Percentiles rank a stretch among this genome's conserved stretches.
These are phyloP conservation scores for Steinernema scapterisci DNA, from an alignment of 2,888 invertebrate species.

Conservation along the genomic window DNA sequence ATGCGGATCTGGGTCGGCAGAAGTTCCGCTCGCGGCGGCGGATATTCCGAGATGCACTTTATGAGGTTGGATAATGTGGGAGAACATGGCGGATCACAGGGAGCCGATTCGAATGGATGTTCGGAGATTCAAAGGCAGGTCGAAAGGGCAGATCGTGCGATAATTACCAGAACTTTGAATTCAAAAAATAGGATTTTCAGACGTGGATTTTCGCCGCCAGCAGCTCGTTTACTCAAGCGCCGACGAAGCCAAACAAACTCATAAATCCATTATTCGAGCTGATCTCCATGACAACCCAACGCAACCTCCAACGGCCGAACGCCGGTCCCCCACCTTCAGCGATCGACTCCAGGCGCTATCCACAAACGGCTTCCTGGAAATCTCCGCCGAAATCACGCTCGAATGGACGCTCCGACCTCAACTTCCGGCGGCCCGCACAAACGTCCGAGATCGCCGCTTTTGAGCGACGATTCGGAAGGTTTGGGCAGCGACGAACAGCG, in stretches of 20 bases:
- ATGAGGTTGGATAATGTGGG: not conserved
- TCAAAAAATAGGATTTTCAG: too few relatives aligned
- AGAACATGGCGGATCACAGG: not conserved
- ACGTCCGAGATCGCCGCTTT: not conserved
- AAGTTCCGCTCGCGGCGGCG: constrained; percentile 4
- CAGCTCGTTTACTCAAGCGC: too few relatives aligned
- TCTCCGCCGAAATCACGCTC: too few relatives aligned
- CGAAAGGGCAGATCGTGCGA: too few relatives aligned
- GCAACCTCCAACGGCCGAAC: not conserved
- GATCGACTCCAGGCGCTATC: too few relatives aligned
- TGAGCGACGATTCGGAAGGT: constrained; percentile 22
- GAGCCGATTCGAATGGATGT: not conserved
- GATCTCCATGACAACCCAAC: constrained; percentile 5
- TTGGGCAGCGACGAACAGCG: constrained; percentile 25
- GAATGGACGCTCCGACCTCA: too few relatives aligned
- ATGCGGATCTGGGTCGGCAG: constrained; percentile 44
- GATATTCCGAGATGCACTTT: constrained; percentile 1
- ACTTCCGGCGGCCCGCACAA: too few relatives aligned
- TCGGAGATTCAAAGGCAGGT: not conserved
- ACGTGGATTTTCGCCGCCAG: too few relatives aligned
- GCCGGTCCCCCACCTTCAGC: not conserved
- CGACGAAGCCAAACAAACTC: not conserved
- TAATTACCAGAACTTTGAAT: too few relatives aligned
- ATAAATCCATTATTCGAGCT: not conserved
- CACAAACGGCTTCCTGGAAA: too few relatives aligned